Evolutionary conservation across 53 echinoderm and acorn worm species (phyloP).

Genomic region (Crossaster papposus): DNA sequence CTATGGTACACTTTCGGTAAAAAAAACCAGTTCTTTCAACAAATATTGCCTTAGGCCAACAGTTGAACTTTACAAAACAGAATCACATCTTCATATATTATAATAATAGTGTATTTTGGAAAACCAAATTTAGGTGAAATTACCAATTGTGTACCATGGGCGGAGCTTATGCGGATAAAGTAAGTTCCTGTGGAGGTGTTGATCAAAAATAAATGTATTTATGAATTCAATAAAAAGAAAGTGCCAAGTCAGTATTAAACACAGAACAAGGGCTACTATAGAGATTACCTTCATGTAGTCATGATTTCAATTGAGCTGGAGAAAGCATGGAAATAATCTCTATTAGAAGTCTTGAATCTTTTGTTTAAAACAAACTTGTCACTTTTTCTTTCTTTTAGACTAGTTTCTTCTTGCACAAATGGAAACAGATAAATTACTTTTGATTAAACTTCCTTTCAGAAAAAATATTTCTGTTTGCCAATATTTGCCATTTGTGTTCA

Average conservation of each 20-base stretch:
- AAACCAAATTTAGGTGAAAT: neutral
- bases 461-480: neutral
- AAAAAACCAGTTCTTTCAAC: neutral
- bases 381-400: neutral
- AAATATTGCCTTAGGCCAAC: neutral
- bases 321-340: neutral
- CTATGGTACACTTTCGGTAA: neutral
- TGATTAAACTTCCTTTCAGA: neutral
- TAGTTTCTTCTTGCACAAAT: neutral
- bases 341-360: neutral
- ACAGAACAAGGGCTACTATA: neutral
- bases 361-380: conserved; percentile 1
- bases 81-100: neutral
- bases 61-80: neutral
- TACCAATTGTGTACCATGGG: conserved; percentile 1
- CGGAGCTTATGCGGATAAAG: neutral
- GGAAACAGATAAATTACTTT: neutral
- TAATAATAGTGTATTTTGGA: neutral
- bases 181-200: neutral
- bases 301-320: neutral
- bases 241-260: conserved; percentile 28
- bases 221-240: neutral
- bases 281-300: neutral
- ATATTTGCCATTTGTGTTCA: neutral
- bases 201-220: neutral